These are phyloP conservation scores for Copidosoma aretas DNA, from an alignment of 2,888 invertebrate genomes.

Conservation along the genomic window DNA sequence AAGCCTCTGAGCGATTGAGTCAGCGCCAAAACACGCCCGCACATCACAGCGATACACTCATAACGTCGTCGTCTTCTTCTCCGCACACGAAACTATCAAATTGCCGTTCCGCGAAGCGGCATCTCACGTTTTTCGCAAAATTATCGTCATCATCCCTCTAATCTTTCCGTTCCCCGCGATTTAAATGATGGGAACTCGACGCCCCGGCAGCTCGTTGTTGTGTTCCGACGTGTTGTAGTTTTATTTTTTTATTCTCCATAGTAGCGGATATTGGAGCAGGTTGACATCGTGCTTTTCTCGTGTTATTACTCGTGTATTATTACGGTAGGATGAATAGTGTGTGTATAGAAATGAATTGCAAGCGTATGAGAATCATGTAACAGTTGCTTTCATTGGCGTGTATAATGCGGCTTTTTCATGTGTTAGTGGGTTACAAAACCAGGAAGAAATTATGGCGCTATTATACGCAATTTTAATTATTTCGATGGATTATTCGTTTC, in stretches of 20 bases:
- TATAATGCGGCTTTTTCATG: no score
- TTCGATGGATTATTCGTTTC: no score
- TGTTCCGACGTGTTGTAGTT: not conserved
- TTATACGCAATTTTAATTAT: no score
- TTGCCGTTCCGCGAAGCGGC: conserved; percentile 22
- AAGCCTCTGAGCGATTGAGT: conserved; percentile 17
- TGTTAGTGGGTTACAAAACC: no score
- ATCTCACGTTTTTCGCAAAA: conserved; percentile 24
- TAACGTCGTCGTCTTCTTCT: not conserved
- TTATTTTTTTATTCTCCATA: not conserved
- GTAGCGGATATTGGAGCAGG: not conserved
- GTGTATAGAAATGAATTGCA: not conserved
- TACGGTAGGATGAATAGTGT: not conserved
- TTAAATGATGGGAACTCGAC: conserved; percentile 4
- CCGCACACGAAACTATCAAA: conserved; percentile 27
- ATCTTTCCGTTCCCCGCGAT: not conserved
- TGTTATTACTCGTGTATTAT: not conserved
- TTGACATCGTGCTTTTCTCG: not conserved
- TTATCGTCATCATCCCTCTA: conserved; percentile 15
- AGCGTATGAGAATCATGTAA: not conserved
- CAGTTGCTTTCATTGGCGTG: no score
- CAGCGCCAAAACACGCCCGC: conserved; percentile 21
- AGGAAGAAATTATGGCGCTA: no score
- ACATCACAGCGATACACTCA: not conserved
- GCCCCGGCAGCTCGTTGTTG: no score